Evolutionary conservation across 2,888 invertebrate genomes (phyloP), one percentile per base, ranked within the genome.

Genomic region (Ochlodes sylvanus): DNA sequence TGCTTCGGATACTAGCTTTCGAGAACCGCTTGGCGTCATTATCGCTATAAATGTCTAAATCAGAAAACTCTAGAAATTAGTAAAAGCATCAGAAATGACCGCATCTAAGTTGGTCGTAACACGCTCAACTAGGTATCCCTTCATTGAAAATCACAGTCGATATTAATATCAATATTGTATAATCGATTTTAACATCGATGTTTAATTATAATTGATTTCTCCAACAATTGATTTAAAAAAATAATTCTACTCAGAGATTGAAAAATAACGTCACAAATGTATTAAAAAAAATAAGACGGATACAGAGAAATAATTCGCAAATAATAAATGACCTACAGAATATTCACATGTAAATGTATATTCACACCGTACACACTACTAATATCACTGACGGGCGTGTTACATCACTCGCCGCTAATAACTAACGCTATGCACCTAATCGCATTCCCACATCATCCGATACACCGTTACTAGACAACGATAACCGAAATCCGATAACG

Each of bases 381-480:
- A 47, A 47, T 47, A 47, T 50, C 50, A 19, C 50, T 12, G 50
- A 19, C 19, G 15, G 44, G n/a, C 44, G 9, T 47, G 44, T 47
- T 47, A 47, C 44, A 47, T 47, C 9, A 47, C 15, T 47, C 44
- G 44, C 17, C 44, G 44, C 44, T 17, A 42, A 47, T 38, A 38
- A 38, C 38, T 38, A 38, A 47, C 15, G 2, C 47, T 47, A 47
- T 19, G 50, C 50, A 50, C 50, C 50, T 50, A 50, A 50, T 27
- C 7, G 50, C 50, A 9, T 50, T 50, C 50, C 2, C 47, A 50
- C 19, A 19, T 17, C 19, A 50, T 19, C 50, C 50, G 50, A 12
- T 17, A 47, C 10, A 5, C 7, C 15, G 10, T 19, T 50, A 50
- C 12, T 17, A 19, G 50, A 50, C 50, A 15, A 9, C 17, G 17